Evolutionary conservation across 2,888 invertebrate genomes (phyloP).

Genomic region (Neria commutata): DNA sequence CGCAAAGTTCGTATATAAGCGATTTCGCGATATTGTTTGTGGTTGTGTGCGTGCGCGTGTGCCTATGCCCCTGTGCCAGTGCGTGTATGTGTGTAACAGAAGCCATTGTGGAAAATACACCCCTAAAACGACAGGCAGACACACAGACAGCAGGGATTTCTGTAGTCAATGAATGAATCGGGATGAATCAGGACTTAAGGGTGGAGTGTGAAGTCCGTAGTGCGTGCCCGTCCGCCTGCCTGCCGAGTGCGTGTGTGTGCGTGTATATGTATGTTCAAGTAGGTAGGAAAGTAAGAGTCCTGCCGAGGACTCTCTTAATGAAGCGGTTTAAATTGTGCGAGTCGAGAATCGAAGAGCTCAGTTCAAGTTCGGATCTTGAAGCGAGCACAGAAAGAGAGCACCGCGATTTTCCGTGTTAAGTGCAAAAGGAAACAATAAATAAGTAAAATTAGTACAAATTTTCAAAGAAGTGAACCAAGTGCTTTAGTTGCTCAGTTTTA

Average conservation of each 20-base stretch:
- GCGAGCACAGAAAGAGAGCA: conserved; percentile 40
- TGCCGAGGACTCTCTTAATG: conserved; percentile 34
- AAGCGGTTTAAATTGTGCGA: conserved; percentile 50
- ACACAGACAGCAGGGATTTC: conserved; percentile 19
- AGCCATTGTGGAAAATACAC: conserved; percentile 53
- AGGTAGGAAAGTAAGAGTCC: conserved; percentile 31
- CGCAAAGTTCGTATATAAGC: not conserved
- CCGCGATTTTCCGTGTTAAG: conserved; percentile 30
- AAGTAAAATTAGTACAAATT: conserved; percentile 7
- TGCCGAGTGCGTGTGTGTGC: conserved; percentile 14
- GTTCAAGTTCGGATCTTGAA: conserved; percentile 54
- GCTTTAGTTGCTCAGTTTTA: not conserved
- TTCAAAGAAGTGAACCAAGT: not conserved
- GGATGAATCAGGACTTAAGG: conserved; percentile 19
- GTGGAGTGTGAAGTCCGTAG: too few species aligned
- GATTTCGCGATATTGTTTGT: conserved; percentile 8
- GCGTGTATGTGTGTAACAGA: conserved; percentile 35
- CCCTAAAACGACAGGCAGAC: conserved; percentile 33
- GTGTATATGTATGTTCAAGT: conserved; percentile 35
- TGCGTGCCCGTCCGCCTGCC: conserved; percentile 18
- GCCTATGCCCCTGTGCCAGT: conserved; percentile 23
- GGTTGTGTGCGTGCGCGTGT: conserved; percentile 10
- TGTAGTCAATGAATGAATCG: conserved; percentile 49
- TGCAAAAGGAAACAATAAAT: conserved; percentile 16
- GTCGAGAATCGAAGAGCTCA: conserved; percentile 42